Percentiles rank a stretch among this genome's conserved stretches.
These are phyloP conservation scores for Planococcus citri DNA, from an alignment of 1,140 invertebrate genomes.

Conservation along the genomic window DNA sequence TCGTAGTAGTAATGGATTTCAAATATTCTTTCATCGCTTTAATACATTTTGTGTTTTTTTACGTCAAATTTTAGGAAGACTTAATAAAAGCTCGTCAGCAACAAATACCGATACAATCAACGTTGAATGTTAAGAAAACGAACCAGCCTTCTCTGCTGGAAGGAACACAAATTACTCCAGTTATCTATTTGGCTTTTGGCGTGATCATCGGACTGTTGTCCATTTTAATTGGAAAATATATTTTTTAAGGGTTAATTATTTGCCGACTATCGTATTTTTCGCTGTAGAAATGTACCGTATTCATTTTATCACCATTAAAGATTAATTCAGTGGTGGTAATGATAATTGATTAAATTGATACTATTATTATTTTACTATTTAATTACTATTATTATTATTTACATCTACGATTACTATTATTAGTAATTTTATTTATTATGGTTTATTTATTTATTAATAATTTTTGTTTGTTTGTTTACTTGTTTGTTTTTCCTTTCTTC, in stretches of 20 bases:
- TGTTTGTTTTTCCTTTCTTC: too few relatives aligned
- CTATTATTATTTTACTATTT: too few relatives aligned
- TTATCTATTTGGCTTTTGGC: background rate
- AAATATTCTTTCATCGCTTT: too few relatives aligned
- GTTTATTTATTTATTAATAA: too few relatives aligned
- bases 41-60: too few relatives aligned
- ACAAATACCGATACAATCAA: background rate
- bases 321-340: background rate
- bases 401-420: too few relatives aligned
- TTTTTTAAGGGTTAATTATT: background rate
- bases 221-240: background rate
- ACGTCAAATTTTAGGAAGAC: constrained; percentile 1
- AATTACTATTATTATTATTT: too few relatives aligned
- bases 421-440: too few relatives aligned
- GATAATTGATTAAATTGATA: too few relatives aligned
- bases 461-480: too few relatives aligned
- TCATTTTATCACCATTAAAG: background rate
- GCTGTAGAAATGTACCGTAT: background rate
- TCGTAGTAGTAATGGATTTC: too few relatives aligned
- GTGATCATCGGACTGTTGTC: background rate
- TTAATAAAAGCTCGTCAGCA: background rate
- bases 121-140: background rate
- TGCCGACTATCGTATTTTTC: background rate
- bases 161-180: background rate
- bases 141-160: background rate